phyloP scores from a whole-genome alignment of 64 coral and sea anemone species.

The Pachyseris speciosa region DNA sequence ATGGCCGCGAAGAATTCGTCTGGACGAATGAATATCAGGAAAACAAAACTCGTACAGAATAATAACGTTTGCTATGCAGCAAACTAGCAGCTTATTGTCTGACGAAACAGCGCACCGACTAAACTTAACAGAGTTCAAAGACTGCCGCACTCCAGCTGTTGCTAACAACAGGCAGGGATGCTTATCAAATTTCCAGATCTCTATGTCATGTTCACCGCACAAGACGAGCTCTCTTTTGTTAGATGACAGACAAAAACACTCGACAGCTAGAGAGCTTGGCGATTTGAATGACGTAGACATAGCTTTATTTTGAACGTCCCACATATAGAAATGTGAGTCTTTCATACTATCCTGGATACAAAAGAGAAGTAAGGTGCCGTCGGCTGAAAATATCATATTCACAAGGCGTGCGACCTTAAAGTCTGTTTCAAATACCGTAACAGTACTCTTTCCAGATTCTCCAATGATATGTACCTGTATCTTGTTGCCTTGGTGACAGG shows the following conservation, averaged over 20 bases:
- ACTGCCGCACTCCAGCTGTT: too few relatives aligned
- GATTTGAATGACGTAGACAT: background rate
- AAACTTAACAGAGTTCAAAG: too few relatives aligned
- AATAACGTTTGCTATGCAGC: slow-evolving; percentile 8
- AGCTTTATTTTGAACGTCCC: background rate
- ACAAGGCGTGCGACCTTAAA: too few relatives aligned
- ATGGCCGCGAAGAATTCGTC: slow-evolving; percentile 2
- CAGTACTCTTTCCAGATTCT: too few relatives aligned
- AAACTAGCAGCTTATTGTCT: too few relatives aligned
- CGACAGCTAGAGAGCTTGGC: background rate
- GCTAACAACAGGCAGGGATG: too few relatives aligned
- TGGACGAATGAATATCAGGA: background rate
- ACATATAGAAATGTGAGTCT: background rate
- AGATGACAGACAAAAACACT: background rate
- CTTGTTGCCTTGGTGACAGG: too few relatives aligned
- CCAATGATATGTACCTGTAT: too few relatives aligned
- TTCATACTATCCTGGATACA: background rate
- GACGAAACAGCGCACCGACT: too few relatives aligned
- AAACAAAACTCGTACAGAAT: background rate
- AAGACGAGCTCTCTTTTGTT: background rate
- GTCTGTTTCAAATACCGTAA: too few relatives aligned
- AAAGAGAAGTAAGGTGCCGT: too few relatives aligned
- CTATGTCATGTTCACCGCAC: background rate
- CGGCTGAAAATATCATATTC: background rate
- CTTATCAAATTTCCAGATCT: background rate